Evolutionary conservation across 2,888 invertebrate species (phyloP).

Genomic region (Dynastes maya): DNA sequence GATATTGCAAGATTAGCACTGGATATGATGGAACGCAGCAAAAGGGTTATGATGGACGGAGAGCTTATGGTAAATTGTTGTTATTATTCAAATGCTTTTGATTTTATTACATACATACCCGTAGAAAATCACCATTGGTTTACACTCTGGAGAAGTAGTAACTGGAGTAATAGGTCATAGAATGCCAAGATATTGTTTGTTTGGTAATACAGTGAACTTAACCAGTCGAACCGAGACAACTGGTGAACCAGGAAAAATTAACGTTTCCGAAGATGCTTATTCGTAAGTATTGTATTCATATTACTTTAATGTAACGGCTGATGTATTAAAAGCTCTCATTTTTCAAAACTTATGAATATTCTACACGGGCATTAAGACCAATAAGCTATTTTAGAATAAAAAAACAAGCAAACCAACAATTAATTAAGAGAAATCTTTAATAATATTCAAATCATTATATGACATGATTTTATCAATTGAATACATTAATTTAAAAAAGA

Average conservation of each 20-base stretch:
- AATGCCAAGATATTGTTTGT: conserved; percentile 94
- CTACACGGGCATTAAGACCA: no score
- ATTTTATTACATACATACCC: conserved; percentile 53
- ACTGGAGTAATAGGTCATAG: conserved; percentile 96
- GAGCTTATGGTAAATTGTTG: conserved; percentile 85
- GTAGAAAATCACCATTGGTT: conserved; percentile 93
- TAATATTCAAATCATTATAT: no score
- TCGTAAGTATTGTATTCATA: conserved; percentile 74
- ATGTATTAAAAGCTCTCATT: no score
- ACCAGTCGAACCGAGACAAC: conserved; percentile 96
- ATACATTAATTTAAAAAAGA: neutral
- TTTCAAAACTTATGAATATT: no score
- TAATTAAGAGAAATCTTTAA: no score
- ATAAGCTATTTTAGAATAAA: no score
- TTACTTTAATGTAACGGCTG: neutral
- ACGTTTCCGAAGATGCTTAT: conserved; percentile 94
- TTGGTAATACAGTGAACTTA: conserved; percentile 94
- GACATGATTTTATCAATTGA: neutral
- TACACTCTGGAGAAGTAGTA: conserved; percentile 95
- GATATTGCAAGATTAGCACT: conserved; percentile 92
- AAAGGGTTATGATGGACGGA: conserved; percentile 89
- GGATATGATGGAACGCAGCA: conserved; percentile 96
- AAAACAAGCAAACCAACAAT: no score
- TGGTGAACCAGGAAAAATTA: conserved; percentile 89
- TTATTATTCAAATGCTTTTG: conserved; percentile 19